Evolutionary conservation across 1,140 invertebrate genomes (phyloP).

Genomic region (Zaprionus davidi): DNA sequence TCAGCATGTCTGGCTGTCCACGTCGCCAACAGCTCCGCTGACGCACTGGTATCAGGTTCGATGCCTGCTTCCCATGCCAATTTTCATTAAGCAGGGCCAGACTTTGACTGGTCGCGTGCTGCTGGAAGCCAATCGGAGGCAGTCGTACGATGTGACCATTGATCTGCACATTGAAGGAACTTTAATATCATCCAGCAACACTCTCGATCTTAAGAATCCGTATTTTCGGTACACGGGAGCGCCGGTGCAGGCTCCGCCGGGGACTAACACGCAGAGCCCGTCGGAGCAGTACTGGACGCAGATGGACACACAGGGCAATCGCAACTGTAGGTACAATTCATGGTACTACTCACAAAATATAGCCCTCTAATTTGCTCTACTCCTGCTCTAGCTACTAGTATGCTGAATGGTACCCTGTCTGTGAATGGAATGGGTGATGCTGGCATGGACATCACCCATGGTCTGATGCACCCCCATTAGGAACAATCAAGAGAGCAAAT

Average conservation of each 20-base stretch:
- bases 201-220: conserved; percentile 99
- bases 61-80: conserved; percentile 96
- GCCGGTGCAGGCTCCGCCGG: conserved; percentile 94
- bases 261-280: conserved; percentile 94
- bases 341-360: not conserved
- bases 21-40: conserved; percentile 98
- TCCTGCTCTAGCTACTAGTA: conserved; percentile 88
- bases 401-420: conserved; percentile 92
- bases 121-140: conserved; percentile 97
- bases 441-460: conserved; percentile 87
- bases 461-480: conserved; percentile 76
- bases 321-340: conserved; percentile 70
- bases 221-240: conserved; percentile 97
- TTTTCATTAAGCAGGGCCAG: conserved; percentile 98
- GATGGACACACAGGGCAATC: conserved; percentile 88
- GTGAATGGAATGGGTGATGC: conserved; percentile 91
- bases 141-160: conserved; percentile 99
- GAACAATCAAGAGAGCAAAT: conserved; percentile 5
- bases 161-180: conserved; percentile 96
- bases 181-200: conserved; percentile 92
- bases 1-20: conserved; percentile 98
- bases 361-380: conserved; percentile 6
- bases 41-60: conserved; percentile 99
- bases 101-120: conserved; percentile 94
- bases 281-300: conserved; percentile 96